Percentiles rank a stretch among this genome's conserved stretches.
Conservation (phyloP, 2,888 invertebrate species). For the Alloscopus bannaensis region DNA sequence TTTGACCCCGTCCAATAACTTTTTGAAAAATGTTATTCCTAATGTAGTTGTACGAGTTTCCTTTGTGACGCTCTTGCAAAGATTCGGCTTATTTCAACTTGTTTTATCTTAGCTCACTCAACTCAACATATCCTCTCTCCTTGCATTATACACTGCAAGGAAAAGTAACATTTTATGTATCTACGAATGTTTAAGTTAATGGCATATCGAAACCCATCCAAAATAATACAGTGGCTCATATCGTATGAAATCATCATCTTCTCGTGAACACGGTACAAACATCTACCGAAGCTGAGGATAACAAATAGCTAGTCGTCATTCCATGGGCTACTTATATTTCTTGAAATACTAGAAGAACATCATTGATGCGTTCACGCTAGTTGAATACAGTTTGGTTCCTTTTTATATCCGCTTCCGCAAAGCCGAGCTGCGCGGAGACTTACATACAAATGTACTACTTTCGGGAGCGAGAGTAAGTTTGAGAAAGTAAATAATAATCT, state of each 20-base stretch:
- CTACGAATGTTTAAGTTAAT: slow-evolving; percentile 30
- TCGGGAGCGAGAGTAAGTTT: slow-evolving; percentile 17
- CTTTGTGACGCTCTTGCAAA: no score
- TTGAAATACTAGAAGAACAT: slow-evolving; percentile 24
- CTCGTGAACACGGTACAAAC: slow-evolving; percentile 2
- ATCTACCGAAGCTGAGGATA: slow-evolving; percentile 11
- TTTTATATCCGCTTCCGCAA: slow-evolving; percentile 18
- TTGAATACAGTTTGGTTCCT: slow-evolving; percentile 4
- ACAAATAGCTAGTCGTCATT: slow-evolving; percentile 35
- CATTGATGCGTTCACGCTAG: slow-evolving; percentile 3
- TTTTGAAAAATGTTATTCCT: no score
- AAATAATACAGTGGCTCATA: slow-evolving; percentile 26
- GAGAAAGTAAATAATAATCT: slow-evolving; percentile 17
- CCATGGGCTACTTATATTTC: slow-evolving; percentile 33
- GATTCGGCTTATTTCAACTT: no score
- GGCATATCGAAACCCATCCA: slow-evolving; percentile 36
- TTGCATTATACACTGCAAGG: no score
- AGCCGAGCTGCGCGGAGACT: neutral
- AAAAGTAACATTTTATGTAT: no score
- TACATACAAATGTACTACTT: no score
- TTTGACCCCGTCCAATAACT: slow-evolving; percentile 19
- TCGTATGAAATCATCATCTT: slow-evolving; percentile 33
- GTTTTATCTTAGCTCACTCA: no score
- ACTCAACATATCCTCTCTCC: no score
- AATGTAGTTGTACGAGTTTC: no score